phyloP scores from a whole-genome alignment of 1,140 invertebrate genomes.

The Riptortus pedestris region DNA sequence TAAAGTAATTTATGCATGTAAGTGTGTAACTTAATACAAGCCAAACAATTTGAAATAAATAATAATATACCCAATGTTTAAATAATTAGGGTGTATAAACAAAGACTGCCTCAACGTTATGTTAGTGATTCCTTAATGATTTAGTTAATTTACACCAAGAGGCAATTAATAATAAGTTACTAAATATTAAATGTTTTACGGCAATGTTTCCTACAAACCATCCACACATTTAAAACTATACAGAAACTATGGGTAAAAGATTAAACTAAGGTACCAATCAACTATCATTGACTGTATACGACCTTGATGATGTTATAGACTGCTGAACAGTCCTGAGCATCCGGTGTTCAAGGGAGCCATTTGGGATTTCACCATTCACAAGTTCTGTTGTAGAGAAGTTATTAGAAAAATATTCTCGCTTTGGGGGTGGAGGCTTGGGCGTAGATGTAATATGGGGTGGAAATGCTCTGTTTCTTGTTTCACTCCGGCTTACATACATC shows the following conservation, averaged over 20 bases:
- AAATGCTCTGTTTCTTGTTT: conserved; percentile 1
- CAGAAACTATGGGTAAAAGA: no score
- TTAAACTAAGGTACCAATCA: background rate
- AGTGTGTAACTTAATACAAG: no score
- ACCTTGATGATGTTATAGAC: conserved; percentile 7
- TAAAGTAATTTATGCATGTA: no score
- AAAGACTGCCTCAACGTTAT: background rate
- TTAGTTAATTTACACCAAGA: background rate
- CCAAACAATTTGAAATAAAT: no score
- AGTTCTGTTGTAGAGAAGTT: background rate
- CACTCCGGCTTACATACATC: background rate
- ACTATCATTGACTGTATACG: conserved; percentile 1
- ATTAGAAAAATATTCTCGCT: conserved; percentile 7
- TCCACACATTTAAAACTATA: no score
- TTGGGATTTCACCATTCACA: background rate
- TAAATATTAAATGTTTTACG: no score
- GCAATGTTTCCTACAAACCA: no score
- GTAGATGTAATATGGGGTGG: background rate
- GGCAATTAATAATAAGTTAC: background rate
- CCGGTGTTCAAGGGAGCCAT: conserved; percentile 2
- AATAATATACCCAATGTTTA: no score
- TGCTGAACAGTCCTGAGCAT: conserved; percentile 5
- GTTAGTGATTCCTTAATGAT: background rate
- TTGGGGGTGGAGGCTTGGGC: background rate
- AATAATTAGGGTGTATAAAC: background rate